These are phyloP conservation scores for Rhinophrynus dorsalis DNA, from an alignment of 2,797 vertebrate genomes.

Conservation along the genomic window DNA sequence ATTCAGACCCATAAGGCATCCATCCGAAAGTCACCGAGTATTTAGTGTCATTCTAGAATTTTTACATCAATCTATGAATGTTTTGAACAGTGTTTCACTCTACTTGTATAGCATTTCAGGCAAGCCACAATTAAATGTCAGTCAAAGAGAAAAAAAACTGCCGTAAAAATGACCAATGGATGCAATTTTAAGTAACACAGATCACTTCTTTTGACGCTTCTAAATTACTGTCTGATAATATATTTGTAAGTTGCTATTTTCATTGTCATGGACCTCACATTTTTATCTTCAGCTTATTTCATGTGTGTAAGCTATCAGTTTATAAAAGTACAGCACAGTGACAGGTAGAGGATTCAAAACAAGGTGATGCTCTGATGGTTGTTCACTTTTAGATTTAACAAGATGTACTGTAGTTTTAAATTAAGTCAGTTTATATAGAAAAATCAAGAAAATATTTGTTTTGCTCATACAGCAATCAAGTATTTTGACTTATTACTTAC, in stretches of 20 bases:
- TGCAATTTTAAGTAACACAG: conserved; percentile 27
- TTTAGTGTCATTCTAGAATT: conserved; percentile 29
- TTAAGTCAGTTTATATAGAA: background rate
- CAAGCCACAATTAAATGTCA: conserved; percentile 39
- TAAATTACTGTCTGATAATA: conserved; percentile 22
- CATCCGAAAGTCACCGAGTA: conserved; percentile 38
- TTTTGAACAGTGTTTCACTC: conserved; percentile 15
- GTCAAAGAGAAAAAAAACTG: conserved; percentile 16
- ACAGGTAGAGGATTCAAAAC: background rate
- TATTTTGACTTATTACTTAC: too few species aligned
- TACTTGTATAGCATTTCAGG: conserved; percentile 29
- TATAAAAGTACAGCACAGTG: background rate
- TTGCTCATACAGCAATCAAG: too few species aligned
- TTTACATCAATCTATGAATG: conserved; percentile 34
- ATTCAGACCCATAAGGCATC: conserved; percentile 37
- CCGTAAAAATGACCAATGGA: conserved; percentile 11
- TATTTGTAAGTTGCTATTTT: conserved; percentile 22
- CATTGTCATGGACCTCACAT: conserved; percentile 16
- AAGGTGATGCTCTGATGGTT: background rate
- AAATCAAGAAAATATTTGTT: too few species aligned
- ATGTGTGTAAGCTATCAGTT: conserved; percentile 23
- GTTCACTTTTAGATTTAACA: background rate
- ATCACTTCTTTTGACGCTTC: conserved; percentile 27
- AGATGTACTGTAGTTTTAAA: background rate
- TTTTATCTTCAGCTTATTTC: conserved; percentile 19